phyloP scores from a whole-genome alignment of 1,140 invertebrate genomes.

The Sitophilus oryzae region DNA sequence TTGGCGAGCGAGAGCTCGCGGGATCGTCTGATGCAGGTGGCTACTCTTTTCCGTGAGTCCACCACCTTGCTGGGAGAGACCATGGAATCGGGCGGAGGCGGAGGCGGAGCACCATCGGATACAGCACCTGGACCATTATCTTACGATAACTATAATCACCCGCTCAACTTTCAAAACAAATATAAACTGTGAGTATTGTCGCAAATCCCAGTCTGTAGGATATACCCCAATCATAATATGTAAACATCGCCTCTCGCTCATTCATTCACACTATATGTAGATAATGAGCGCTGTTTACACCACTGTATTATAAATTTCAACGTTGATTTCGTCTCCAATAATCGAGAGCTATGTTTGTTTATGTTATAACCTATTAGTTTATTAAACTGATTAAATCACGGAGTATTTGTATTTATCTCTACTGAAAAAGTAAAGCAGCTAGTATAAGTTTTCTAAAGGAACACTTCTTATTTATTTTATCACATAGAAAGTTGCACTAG shows the following conservation, averaged over 20 bases:
- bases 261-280: slow-evolving; percentile 2
- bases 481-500: no score
- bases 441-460: no score
- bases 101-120: slow-evolving; percentile 37
- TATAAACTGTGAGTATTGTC: slow-evolving; percentile 46
- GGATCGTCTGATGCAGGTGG: slow-evolving; percentile 56
- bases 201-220: no score
- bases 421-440: no score
- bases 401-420: no score
- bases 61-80: slow-evolving; percentile 60
- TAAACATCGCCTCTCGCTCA: slow-evolving; percentile 30
- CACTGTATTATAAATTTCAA: no score
- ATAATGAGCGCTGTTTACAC: no score
- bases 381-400: no score
- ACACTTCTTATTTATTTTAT: no score
- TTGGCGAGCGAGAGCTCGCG: slow-evolving; percentile 36
- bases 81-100: slow-evolving; percentile 48
- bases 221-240: slow-evolving; percentile 25
- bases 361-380: no score
- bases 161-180: slow-evolving; percentile 41
- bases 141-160: slow-evolving; percentile 42
- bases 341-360: no score
- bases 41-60: slow-evolving; percentile 62
- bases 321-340: no score
- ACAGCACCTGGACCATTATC: slow-evolving; percentile 37